These are phyloP conservation scores for Shinisaurus crocodilurus DNA, from an alignment of 2,113 vertebrate genomes.

Conservation along the genomic window DNA sequence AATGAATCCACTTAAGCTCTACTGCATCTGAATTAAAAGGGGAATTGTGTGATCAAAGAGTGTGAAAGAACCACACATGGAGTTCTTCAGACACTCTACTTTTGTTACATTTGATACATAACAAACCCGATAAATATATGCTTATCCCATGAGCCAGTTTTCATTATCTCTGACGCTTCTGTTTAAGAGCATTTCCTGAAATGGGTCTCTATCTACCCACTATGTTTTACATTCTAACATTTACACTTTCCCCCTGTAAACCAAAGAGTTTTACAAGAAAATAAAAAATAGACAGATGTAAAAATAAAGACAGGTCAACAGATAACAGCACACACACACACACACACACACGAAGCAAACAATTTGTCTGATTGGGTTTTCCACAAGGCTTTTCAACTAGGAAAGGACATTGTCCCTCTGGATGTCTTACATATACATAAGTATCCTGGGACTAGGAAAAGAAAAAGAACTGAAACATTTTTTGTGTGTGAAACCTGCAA, in stretches of 20 bases:
- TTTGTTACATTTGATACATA: conserved; percentile 84
- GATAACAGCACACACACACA: neutral
- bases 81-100: conserved; percentile 81
- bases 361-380: neutral
- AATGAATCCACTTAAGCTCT: conserved; percentile 87
- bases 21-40: conserved; percentile 90
- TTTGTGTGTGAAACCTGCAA: neutral
- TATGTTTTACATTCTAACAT: conserved; percentile 41
- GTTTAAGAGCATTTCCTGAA: conserved; percentile 69
- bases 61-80: conserved; percentile 90
- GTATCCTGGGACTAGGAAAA: neutral
- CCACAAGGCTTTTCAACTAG: neutral
- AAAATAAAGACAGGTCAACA: neutral
- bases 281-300: conserved; percentile 33
- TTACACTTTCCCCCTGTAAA: neutral
- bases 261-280: conserved; percentile 50
- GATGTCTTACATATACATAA: conserved; percentile 19
- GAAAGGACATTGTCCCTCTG: neutral
- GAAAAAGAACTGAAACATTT: neutral
- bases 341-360: neutral
- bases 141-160: conserved; percentile 77
- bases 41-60: conserved; percentile 92
- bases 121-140: conserved; percentile 84
- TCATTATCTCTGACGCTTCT: conserved; percentile 78
- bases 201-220: conserved; percentile 25